phyloP scores from a whole-genome alignment of 2,113 vertebrate genomes.

The Neopipo cinnamomea region DNA sequence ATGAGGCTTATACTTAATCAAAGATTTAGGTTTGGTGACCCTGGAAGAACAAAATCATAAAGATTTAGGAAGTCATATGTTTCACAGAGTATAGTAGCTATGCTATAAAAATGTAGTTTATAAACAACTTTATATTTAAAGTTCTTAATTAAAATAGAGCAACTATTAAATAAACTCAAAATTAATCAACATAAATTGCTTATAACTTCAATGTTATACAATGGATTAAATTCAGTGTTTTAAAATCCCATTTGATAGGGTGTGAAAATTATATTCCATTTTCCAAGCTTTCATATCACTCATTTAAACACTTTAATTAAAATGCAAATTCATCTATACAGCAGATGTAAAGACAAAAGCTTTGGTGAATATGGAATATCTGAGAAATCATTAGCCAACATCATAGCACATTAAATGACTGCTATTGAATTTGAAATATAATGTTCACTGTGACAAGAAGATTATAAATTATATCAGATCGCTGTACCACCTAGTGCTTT shows the following conservation, averaged over 20 bases:
- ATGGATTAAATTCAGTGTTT: neutral
- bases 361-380: conserved; percentile 44
- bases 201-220: neutral
- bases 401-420: conserved; percentile 20
- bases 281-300: conserved; percentile 8
- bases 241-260: conserved; percentile 5
- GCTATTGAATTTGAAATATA: conserved; percentile 41
- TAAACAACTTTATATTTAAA: neutral
- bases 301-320: conserved; percentile 51
- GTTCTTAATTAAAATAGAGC: conserved; percentile 5
- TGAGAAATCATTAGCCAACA: conserved; percentile 47
- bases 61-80: neutral
- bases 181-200: neutral
- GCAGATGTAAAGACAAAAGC: conserved; percentile 52
- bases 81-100: neutral
- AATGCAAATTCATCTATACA: conserved; percentile 56
- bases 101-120: neutral
- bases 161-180: conserved; percentile 1
- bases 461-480: conserved; percentile 38
- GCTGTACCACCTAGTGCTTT: conserved; percentile 56
- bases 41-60: neutral
- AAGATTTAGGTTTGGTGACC: neutral
- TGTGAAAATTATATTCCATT: conserved; percentile 24
- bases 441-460: neutral
- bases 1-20: neutral